Percentiles rank a stretch among this genome's conserved stretches.
Evolutionary conservation across 2,888 invertebrate genomes (phyloP).

Genomic region (Cryptocephalus primarius): DNA sequence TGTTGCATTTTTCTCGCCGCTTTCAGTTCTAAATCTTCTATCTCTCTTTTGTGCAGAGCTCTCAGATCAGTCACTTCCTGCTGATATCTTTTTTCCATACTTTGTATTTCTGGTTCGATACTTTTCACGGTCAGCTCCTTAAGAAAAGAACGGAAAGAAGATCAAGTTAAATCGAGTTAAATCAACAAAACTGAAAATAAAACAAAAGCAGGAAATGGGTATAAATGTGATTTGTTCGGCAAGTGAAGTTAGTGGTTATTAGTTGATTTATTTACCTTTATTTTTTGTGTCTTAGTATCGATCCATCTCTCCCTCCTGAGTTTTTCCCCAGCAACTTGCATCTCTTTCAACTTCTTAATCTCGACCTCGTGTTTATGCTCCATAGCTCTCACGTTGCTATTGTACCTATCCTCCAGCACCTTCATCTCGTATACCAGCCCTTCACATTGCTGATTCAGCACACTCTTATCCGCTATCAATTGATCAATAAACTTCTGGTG

Average conservation of each 20-base stretch:
- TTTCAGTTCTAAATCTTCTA: slow-evolving; percentile 51
- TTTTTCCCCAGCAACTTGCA: slow-evolving; percentile 68
- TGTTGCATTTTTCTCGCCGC: slow-evolving; percentile 51
- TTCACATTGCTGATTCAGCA: slow-evolving; percentile 63
- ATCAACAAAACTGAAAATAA: neutral
- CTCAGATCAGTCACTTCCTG: slow-evolving; percentile 58
- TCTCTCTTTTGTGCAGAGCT: slow-evolving; percentile 52
- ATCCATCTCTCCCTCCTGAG: slow-evolving; percentile 68
- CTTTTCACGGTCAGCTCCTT: slow-evolving; percentile 78
- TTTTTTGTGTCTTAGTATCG: slow-evolving; percentile 73
- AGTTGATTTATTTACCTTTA: slow-evolving; percentile 67
- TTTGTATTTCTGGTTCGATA: slow-evolving; percentile 71
- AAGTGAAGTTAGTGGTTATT: no score
- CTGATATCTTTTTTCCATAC: slow-evolving; percentile 59
- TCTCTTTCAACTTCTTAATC: slow-evolving; percentile 62
- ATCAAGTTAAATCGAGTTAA: neutral
- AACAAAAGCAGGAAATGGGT: no score
- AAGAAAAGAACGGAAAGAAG: neutral
- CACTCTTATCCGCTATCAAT: slow-evolving; percentile 68
- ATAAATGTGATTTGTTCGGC: no score
- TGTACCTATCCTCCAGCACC: slow-evolving; percentile 54
- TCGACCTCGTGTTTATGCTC: slow-evolving; percentile 70
- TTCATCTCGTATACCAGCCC: slow-evolving; percentile 53
- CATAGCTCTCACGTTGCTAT: slow-evolving; percentile 52
- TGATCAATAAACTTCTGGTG: slow-evolving; percentile 79